These are phyloP conservation scores for Operophtera brumata DNA, from an alignment of 2,888 invertebrate species.

Conservation along the genomic window DNA sequence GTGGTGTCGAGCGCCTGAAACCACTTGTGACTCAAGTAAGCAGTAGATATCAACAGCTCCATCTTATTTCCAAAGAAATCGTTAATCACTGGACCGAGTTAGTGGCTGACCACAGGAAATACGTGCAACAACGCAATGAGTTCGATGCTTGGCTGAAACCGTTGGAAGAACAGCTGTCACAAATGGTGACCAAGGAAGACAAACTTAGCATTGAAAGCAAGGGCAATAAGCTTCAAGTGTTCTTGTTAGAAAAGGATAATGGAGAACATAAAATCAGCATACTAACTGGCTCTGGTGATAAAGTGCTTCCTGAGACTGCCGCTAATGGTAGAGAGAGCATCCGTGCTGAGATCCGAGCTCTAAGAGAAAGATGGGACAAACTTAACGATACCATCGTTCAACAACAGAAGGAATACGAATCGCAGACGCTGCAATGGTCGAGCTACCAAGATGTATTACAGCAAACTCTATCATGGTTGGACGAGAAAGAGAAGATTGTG, in stretches of 20 bases:
- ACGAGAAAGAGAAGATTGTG: conserved; percentile 89
- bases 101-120: conserved; percentile 90
- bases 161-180: conserved; percentile 84
- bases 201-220: conserved; percentile 84
- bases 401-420: conserved; percentile 92
- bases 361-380: conserved; percentile 93
- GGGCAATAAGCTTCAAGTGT: conserved; percentile 84
- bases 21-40: conserved; percentile 94
- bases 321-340: conserved; percentile 94
- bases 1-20: conserved; percentile 91
- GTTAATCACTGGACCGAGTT: conserved; percentile 91
- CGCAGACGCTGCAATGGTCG: conserved; percentile 90
- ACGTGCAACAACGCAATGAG: conserved; percentile 87
- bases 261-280: conserved; percentile 89
- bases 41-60: conserved; percentile 90
- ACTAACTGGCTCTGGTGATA: conserved; percentile 89
- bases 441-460: conserved; percentile 92
- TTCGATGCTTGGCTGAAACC: conserved; percentile 89
- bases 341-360: conserved; percentile 89
- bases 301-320: conserved; percentile 95
- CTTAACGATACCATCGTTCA: conserved; percentile 90
- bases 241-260: conserved; percentile 90
- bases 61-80: conserved; percentile 90
- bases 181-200: conserved; percentile 83
- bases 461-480: conserved; percentile 92